Conservation (phyloP, 2,113 vertebrate species). For the Megaceryle torquata region DNA sequence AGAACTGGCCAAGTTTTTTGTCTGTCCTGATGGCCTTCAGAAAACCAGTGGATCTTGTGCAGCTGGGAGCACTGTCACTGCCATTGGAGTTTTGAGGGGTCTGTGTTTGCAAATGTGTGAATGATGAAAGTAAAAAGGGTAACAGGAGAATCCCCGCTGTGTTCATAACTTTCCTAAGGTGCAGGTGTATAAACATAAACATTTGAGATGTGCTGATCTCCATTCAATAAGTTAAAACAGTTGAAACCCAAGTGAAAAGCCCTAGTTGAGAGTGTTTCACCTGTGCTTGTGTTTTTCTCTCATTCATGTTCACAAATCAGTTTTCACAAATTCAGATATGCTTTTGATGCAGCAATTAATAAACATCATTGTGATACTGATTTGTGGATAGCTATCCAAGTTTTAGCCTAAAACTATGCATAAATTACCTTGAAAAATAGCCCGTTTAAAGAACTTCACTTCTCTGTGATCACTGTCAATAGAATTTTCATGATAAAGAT, state of each 20-base stretch:
- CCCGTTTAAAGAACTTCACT: conserved; percentile 23
- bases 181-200: conserved; percentile 41
- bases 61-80: conserved; percentile 23
- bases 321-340: neutral
- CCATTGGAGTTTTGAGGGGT: neutral
- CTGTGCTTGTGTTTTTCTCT: neutral
- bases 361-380: neutral
- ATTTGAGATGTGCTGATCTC: neutral
- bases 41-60: conserved; percentile 28
- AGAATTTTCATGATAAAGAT: neutral
- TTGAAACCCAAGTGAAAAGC: neutral
- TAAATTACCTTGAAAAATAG: neutral
- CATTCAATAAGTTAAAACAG: neutral
- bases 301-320: neutral
- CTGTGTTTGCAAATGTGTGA: neutral
- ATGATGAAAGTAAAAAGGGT: conserved; percentile 18
- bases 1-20: neutral
- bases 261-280: neutral
- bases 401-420: conserved; percentile 7
- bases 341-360: conserved; percentile 15
- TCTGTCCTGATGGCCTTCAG: neutral
- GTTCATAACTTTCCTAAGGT: neutral
- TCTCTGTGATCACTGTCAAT: conserved; percentile 24
- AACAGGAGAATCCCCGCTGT: conserved; percentile 19
- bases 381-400: neutral